Base-by-base conservation (phyloP, 1,140 invertebrate species). In the Rhopalosiphum maidis region DNA sequence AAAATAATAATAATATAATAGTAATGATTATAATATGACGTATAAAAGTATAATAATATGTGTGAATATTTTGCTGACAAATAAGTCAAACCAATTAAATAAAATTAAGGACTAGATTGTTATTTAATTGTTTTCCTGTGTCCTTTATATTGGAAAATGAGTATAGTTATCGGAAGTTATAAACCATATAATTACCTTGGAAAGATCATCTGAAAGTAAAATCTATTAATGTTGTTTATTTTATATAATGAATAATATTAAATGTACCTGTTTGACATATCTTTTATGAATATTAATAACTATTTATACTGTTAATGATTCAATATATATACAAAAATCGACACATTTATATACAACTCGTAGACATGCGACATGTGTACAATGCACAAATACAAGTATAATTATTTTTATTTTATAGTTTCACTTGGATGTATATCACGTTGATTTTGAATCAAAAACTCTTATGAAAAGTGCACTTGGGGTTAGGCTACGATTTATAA, bases 1-100 rank as follows among this genome's bases (percentile, higher is more conserved):
- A 87, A 48, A 87, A 87, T 87, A 48, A 48, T 83, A 85, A 85
- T 88, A 48, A 87, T 87, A 87, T 87, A 51, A 83, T 89, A 41
- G 25, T 89, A 89, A 41, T 88, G 30, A 22, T 86, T 89, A 55
- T 89, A 55, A 41, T 55, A 37, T 41, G n/a, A n/a, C n/a, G 54
- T 89, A 55, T 46, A 37, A 83, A 83, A 83, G 77, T 37, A 83
- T 83, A 83, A 83, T 46, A 46, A 37, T 83, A 83, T 83, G 77
- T 83, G 35, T 83, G 22, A 37, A 2, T 18, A 37, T 83, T 23
- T 37, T 83, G 21, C 22, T 83, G 77, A 83, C 77, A 23, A 35
- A 23, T 37, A 83, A n/a, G 60, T 83, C 77, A 83, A 83, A 37
- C 18, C n/a, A 83, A 37, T 83, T 37, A 83, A 83, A 51, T 51